Percentiles rank a stretch among this genome's conserved stretches.
These are phyloP conservation scores for Azorinus chamasolen DNA, from an alignment of 2,888 invertebrate genomes.

Conservation along the genomic window DNA sequence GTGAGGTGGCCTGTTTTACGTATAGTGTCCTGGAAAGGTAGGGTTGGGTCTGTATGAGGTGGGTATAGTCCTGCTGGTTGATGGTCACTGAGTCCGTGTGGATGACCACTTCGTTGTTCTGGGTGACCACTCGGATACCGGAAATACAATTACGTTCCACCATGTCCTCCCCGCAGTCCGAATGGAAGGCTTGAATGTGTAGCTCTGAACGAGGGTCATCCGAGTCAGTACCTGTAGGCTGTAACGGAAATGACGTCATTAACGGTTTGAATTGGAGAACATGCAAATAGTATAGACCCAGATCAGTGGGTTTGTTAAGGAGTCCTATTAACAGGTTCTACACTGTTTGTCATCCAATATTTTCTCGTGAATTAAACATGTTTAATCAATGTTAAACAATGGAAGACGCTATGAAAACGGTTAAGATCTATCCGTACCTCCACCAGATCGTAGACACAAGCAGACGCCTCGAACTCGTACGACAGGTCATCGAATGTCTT, in stretches of 20 bases:
- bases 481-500: constrained; percentile 80
- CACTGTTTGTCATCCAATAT: no score
- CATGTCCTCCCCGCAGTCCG: constrained; percentile 43
- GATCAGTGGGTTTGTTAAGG: no score
- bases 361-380: no score
- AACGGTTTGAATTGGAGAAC: no score
- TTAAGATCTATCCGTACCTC: constrained; percentile 64
- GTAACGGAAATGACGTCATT: no score
- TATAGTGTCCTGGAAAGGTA: constrained; percentile 40
- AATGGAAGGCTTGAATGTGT: constrained; percentile 41
- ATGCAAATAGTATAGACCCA: no score
- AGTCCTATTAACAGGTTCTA: no score
- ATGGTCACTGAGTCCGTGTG: constrained; percentile 45
- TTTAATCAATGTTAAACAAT: no score
- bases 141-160: constrained; percentile 51
- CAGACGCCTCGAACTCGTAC: constrained; percentile 69
- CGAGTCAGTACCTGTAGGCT: constrained; percentile 42
- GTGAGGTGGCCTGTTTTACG: constrained; percentile 68
- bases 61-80: constrained; percentile 50
- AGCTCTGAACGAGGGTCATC: constrained; percentile 54
- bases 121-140: constrained; percentile 46
- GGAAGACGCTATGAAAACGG: no score
- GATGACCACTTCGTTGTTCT: constrained; percentile 44
- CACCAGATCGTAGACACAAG: constrained; percentile 63
- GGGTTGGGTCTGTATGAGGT: constrained; percentile 18